Percentiles rank a stretch among this genome's conserved stretches.
phyloP scores from a whole-genome alignment of 2,888 invertebrate species.

The Sympetrum striolatum region DNA sequence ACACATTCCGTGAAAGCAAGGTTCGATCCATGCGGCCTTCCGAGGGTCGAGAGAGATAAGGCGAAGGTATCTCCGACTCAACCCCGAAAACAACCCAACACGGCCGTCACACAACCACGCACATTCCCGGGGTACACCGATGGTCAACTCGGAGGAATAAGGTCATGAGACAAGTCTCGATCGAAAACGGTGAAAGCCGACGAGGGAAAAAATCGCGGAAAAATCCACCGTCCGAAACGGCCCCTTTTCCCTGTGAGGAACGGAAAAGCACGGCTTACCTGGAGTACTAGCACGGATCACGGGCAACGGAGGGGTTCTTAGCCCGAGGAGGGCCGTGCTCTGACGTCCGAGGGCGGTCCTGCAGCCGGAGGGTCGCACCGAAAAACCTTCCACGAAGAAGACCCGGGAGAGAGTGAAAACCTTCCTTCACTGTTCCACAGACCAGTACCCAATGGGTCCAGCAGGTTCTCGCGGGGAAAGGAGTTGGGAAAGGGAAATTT shows the following conservation, averaged over 20 bases:
- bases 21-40: neutral
- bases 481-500: neutral
- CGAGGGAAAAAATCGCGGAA: neutral
- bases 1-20: neutral
- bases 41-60: neutral
- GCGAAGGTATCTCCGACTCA: neutral
- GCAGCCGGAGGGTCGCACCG: neutral
- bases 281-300: neutral
- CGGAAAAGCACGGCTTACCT: neutral
- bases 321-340: neutral
- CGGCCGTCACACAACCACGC: too few species aligned
- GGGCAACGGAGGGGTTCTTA: neutral
- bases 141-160: neutral
- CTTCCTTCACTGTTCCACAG: neutral
- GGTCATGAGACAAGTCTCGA: neutral
- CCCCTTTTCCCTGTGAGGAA: neutral
- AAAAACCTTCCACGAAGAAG: slow-evolving; percentile 12
- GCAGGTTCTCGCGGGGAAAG: neutral
- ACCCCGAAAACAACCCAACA: too few species aligned
- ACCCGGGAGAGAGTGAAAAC: slow-evolving; percentile 22
- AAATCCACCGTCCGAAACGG: neutral
- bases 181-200: neutral
- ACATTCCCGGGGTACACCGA: neutral
- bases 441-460: slow-evolving; percentile 4
- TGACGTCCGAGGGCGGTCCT: neutral